Evolutionary conservation across 2,113 vertebrate species (phyloP).

Genomic region (Corythaeola cristata): DNA sequence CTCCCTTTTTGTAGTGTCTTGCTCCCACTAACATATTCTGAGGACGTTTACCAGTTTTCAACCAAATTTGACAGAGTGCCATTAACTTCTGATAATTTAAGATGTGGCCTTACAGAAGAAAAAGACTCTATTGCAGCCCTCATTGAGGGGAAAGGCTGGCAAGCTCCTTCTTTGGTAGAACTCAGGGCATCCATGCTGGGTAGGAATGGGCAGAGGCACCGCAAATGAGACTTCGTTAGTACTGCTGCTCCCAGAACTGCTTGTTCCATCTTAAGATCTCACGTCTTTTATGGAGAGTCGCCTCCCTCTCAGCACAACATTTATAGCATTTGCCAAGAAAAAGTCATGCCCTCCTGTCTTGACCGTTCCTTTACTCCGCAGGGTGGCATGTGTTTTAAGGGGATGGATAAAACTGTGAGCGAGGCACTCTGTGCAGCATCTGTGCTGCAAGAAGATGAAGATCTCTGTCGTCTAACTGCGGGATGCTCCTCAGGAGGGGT

Average conservation of each 20-base stretch:
- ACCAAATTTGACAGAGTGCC: neutral
- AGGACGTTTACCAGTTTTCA: neutral
- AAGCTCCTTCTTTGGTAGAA: neutral
- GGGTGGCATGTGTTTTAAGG: neutral
- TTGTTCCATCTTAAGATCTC: neutral
- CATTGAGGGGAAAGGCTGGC: neutral
- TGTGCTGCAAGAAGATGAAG: neutral
- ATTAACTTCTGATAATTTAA: neutral
- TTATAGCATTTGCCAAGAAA: neutral
- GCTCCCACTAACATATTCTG: neutral
- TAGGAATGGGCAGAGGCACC: neutral
- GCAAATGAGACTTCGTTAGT: neutral
- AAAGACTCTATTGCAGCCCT: neutral
- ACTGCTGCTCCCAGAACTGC: slow-evolving; percentile 5
- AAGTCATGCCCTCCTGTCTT: neutral
- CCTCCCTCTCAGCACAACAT: neutral
- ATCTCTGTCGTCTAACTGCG: neutral
- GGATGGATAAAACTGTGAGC: neutral
- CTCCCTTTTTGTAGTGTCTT: neutral
- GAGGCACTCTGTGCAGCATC: neutral
- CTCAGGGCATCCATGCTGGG: neutral
- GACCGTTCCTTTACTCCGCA: neutral
- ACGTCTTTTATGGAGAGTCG: neutral
- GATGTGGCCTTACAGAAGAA: neutral
- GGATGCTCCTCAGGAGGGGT: neutral